phyloP scores from a whole-genome alignment of 1,140 invertebrate genomes.

The Drosophila nigromelanica region DNA sequence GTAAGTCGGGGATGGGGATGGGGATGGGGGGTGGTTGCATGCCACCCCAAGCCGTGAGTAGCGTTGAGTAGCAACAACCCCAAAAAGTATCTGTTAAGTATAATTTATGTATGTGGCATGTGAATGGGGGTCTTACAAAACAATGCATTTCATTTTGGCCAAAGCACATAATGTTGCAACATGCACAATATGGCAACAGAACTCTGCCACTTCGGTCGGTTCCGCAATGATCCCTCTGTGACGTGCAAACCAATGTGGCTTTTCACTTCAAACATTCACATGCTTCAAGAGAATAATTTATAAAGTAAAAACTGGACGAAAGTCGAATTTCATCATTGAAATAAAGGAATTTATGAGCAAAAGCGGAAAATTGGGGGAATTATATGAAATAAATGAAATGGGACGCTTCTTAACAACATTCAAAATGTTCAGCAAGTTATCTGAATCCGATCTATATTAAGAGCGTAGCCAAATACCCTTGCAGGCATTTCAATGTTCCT shows the following conservation, averaged over 20 bases:
- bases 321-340: neutral
- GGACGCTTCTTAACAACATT: too few species aligned
- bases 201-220: neutral
- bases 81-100: constrained; percentile 74
- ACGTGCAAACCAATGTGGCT: neutral
- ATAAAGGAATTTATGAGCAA: too few species aligned
- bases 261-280: neutral
- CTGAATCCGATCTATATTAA: too few species aligned
- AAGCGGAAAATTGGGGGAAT: too few species aligned
- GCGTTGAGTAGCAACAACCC: constrained; percentile 44
- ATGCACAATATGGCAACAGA: constrained; percentile 11
- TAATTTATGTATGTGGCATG: constrained; percentile 68
- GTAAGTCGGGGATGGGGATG: neutral
- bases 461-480: too few species aligned
- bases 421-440: too few species aligned
- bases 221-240: neutral
- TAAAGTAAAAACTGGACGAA: neutral
- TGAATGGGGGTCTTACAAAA: constrained; percentile 51
- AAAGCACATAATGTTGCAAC: constrained; percentile 26
- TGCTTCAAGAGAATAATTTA: neutral
- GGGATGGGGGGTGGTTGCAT: neutral
- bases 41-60: neutral
- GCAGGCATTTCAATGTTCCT: too few species aligned
- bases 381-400: too few species aligned
- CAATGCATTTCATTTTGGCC: constrained; percentile 59